phyloP scores from a whole-genome alignment of 2,113 vertebrate genomes.

The Zeus faber region DNA sequence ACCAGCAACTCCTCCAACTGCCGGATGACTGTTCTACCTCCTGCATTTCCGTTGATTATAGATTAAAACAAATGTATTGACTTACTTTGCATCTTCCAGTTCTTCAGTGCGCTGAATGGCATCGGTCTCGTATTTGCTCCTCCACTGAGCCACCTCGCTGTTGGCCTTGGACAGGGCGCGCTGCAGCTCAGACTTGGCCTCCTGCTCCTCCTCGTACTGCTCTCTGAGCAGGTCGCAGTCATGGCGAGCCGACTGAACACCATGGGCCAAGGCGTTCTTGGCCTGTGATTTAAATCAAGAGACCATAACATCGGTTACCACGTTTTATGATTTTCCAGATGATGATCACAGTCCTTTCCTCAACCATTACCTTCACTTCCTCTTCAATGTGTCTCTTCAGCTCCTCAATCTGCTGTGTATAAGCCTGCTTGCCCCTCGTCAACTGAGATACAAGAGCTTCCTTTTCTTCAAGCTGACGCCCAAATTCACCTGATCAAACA shows the following conservation, averaged over 20 bases:
- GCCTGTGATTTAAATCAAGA: slow-evolving; percentile 54
- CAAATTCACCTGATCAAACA: slow-evolving; percentile 73
- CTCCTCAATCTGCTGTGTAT: slow-evolving; percentile 81
- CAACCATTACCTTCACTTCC: slow-evolving; percentile 77
- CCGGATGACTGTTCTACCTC: too few relatives aligned
- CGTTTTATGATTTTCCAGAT: too few relatives aligned
- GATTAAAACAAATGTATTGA: too few relatives aligned
- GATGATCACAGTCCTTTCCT: neutral
- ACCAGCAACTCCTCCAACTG: too few relatives aligned
- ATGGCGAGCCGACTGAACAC: slow-evolving; percentile 71
- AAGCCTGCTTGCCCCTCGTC: slow-evolving; percentile 79
- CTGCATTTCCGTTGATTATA: too few relatives aligned
- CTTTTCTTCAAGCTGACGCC: slow-evolving; percentile 81
- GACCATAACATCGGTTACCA: neutral
- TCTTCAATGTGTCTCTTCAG: slow-evolving; percentile 83
- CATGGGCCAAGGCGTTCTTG: slow-evolving; percentile 77
- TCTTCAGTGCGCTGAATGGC: slow-evolving; percentile 58
- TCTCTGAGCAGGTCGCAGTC: slow-evolving; percentile 78
- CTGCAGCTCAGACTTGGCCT: slow-evolving; percentile 29
- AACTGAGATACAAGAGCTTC: slow-evolving; percentile 73
- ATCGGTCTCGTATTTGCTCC: slow-evolving; percentile 8
- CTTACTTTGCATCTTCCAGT: slow-evolving; percentile 61
- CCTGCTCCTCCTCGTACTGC: slow-evolving; percentile 62
- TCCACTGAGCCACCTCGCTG: slow-evolving; percentile 2
- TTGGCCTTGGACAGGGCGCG: neutral